Percentiles rank a stretch among this genome's conserved stretches.
Conservation (phyloP, 2,113 vertebrate genomes). For the Gasterosteus nipponicus region DNA sequence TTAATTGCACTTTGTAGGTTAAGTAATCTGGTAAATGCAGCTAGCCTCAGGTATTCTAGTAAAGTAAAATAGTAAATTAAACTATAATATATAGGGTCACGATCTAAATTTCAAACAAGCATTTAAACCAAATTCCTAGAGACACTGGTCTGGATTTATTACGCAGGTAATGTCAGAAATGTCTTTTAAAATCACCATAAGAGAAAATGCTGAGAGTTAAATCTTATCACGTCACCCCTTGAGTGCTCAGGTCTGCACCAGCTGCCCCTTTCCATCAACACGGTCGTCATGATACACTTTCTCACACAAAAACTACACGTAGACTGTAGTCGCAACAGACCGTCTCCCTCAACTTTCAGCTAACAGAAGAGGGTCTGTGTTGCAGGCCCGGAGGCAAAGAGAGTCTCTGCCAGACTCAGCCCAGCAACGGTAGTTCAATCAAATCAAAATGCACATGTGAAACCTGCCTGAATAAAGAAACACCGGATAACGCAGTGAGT, state of each 20-base stretch:
- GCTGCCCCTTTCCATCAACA: neutral
- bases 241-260: neutral
- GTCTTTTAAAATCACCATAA: neutral
- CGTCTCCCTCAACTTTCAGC: neutral
- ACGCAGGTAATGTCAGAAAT: neutral
- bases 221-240: neutral
- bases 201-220: neutral
- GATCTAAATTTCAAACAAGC: neutral
- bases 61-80: neutral
- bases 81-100: neutral
- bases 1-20: neutral
- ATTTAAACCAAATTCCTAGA: neutral
- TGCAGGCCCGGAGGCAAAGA: slow-evolving; percentile 13
- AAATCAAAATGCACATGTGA: slow-evolving; percentile 6
- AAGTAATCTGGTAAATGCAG: neutral
- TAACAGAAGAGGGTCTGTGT: neutral
- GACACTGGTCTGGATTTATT: neutral
- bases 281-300: neutral
- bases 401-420: slow-evolving; percentile 10
- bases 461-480: slow-evolving; percentile 1
- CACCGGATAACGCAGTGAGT: neutral
- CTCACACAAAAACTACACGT: neutral
- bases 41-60: neutral
- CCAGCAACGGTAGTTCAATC: slow-evolving; percentile 1
- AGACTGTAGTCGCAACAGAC: neutral